Evolutionary conservation across 2,113 vertebrate species (phyloP).

Genomic region (Pitta sordida): DNA sequence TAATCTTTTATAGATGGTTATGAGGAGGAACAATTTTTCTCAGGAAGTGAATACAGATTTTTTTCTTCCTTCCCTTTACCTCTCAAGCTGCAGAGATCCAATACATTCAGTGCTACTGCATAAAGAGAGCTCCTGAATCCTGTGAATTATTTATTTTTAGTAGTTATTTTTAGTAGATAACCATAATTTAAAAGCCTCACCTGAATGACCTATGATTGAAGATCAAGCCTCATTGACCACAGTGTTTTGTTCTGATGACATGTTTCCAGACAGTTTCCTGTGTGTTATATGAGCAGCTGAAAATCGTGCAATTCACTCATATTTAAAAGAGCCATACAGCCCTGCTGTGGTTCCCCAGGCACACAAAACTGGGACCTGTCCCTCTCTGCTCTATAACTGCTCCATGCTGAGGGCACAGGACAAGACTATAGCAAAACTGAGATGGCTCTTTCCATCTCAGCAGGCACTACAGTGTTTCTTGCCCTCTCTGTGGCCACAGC

Average conservation of each 20-base stretch:
- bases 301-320: not conserved
- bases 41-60: not conserved
- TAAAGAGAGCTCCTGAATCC: not conserved
- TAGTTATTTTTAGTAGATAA: slow-evolving; percentile 54
- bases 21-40: slow-evolving; percentile 58
- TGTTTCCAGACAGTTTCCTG: slow-evolving; percentile 21
- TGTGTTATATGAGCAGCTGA: not conserved
- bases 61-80: not conserved
- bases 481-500: not conserved
- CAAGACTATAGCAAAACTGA: not conserved
- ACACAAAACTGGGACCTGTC: not conserved
- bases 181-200: slow-evolving; percentile 36
- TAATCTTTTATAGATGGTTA: slow-evolving; percentile 72
- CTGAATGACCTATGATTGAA: slow-evolving; percentile 34
- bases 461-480: not conserved
- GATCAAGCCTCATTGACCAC: slow-evolving; percentile 33
- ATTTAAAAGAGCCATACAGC: not conserved
- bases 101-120: not conserved
- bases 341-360: not conserved
- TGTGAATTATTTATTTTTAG: slow-evolving; percentile 58
- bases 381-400: not conserved
- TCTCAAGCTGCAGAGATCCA: not conserved
- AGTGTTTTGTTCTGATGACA: slow-evolving; percentile 25
- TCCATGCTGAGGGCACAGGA: not conserved
- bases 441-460: not conserved